phyloP scores from a whole-genome alignment of 2,888 invertebrate genomes.

The Himalopsyche japonica region DNA sequence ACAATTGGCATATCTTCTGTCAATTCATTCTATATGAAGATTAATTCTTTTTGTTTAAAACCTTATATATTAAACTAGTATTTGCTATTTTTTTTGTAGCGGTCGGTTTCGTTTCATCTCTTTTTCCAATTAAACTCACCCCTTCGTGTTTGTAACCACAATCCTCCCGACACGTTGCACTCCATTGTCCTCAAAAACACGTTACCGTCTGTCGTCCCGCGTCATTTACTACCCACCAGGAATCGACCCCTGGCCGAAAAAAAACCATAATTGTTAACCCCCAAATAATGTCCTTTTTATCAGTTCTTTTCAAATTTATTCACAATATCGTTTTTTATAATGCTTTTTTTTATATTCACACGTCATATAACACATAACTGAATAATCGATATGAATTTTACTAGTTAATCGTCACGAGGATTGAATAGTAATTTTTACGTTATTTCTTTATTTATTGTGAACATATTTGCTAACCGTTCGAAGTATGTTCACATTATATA shows the following conservation, averaged over 20 bases:
- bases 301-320: neutral
- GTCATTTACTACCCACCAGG: constrained; percentile 1
- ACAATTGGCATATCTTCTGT: no score
- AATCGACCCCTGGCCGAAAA: neutral
- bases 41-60: neutral
- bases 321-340: no score
- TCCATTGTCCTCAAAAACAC: constrained; percentile 17
- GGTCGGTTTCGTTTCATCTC: constrained; percentile 6
- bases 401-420: no score
- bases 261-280: neutral
- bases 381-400: no score
- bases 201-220: constrained; percentile 17
- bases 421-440: no score
- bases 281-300: neutral
- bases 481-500: no score
- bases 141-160: neutral
- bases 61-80: neutral
- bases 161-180: constrained; percentile 8
- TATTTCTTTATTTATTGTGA: no score
- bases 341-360: no score
- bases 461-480: no score
- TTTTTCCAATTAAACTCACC: constrained; percentile 11
- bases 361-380: no score
- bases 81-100: neutral
- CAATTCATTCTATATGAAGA: neutral